Percentiles rank a stretch among this genome's conserved stretches.
Conservation (phyloP, 1,140 invertebrate genomes). For the Meteorus sp. region DNA sequence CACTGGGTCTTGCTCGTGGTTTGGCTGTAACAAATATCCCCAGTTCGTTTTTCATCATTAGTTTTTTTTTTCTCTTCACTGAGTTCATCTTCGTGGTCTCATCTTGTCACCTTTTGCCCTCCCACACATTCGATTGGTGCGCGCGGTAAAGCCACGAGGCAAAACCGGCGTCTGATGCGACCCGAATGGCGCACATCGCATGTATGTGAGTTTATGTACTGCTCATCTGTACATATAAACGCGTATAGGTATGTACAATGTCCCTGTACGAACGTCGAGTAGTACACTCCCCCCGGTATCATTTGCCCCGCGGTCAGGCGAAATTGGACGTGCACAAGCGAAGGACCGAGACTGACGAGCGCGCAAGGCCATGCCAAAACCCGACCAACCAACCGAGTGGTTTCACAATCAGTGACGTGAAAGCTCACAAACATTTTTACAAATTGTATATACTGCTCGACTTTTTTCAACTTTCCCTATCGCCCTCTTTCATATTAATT, state of each 20-base stretch:
- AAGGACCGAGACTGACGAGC: neutral
- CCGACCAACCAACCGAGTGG: neutral
- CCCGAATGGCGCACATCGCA: neutral
- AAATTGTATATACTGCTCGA: no score
- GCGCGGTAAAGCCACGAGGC: neutral
- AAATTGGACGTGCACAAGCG: slow-evolving; percentile 1
- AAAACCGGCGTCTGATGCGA: neutral
- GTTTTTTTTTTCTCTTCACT: neutral
- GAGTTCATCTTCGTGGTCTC: neutral
- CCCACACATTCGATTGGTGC: neutral
- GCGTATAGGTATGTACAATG: no score
- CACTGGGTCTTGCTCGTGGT: no score
- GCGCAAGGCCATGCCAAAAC: neutral
- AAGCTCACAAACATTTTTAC: no score
- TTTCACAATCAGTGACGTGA: no score
- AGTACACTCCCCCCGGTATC: neutral
- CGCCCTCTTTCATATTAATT: no score
- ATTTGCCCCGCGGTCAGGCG: slow-evolving; percentile 1
- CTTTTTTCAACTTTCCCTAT: no score
- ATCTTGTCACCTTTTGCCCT: neutral
- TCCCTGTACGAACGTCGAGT: neutral
- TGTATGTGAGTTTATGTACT: no score
- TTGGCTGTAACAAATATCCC: neutral
- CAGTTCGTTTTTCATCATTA: neutral
- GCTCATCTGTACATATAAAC: no score